These are phyloP conservation scores for Nomada hirtipes DNA, from an alignment of 2,888 invertebrate genomes.

Conservation along the genomic window DNA sequence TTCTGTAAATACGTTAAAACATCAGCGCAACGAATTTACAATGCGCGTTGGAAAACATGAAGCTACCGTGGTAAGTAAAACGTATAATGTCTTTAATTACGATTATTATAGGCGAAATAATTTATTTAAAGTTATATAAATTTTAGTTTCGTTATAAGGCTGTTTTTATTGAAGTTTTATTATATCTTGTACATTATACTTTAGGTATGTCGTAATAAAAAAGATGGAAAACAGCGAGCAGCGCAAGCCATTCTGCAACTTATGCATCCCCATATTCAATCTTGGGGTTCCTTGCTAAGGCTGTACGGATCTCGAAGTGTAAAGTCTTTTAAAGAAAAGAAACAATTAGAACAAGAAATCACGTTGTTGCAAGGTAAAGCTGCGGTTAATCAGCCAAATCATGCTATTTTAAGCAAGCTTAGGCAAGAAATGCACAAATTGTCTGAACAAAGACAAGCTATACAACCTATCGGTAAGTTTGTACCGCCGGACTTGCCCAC, in stretches of 20 bases:
- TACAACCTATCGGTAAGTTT: constrained; percentile 87
- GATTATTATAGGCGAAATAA: neutral
- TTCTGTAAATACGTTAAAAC: constrained; percentile 93
- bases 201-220: constrained; percentile 95
- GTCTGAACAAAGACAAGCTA: constrained; percentile 86
- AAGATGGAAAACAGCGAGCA: constrained; percentile 98
- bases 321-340: constrained; percentile 96
- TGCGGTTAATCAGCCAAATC: constrained; percentile 95
- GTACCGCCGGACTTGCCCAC: constrained; percentile 88
- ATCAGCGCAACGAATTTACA: constrained; percentile 96
- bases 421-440: constrained; percentile 92
- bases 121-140: neutral
- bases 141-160: no score
- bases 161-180: neutral
- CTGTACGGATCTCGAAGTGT: constrained; percentile 96
- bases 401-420: constrained; percentile 94
- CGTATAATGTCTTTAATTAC: neutral
- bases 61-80: constrained; percentile 89
- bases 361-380: constrained; percentile 95
- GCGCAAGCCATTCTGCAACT: constrained; percentile 96
- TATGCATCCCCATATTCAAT: constrained; percentile 96
- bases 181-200: constrained; percentile 4
- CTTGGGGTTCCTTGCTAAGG: constrained; percentile 97
- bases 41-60: constrained; percentile 97
- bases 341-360: constrained; percentile 96